A percentile compares a stretch with the other conserved stretches of the same genome.
Conservation (phyloP, 64 coral and sea anemone species). For the Porites australiensis region DNA sequence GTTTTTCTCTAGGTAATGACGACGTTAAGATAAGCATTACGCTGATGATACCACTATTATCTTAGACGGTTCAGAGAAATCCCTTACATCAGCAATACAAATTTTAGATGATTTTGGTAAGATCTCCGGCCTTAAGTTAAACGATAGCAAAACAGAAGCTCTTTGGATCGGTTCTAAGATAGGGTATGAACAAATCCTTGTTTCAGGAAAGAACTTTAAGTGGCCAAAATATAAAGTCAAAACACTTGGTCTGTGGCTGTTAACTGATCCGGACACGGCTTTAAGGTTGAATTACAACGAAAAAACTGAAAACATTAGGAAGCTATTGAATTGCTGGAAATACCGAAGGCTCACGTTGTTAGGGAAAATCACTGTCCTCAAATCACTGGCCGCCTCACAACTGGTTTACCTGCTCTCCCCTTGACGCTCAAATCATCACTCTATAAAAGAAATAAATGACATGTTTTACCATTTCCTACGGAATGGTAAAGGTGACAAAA, state of each 20-base stretch:
- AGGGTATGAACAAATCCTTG: too few relatives aligned
- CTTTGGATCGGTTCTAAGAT: not conserved
- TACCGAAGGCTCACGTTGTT: not conserved
- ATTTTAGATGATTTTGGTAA: too few relatives aligned
- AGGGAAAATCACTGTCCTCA: conserved; percentile 46
- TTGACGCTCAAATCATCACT: not conserved
- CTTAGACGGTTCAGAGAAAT: not conserved
- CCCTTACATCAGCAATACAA: not conserved
- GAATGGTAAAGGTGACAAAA: conserved; percentile 49
- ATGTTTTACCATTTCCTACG: conserved; percentile 42
- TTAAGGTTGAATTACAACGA: too few relatives aligned
- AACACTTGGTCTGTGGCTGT: too few relatives aligned
- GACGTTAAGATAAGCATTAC: too few relatives aligned
- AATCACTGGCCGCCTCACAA: conserved; percentile 31
- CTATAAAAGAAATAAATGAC: not conserved
- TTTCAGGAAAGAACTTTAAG: not conserved
- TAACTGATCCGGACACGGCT: too few relatives aligned
- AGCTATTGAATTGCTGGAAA: not conserved
- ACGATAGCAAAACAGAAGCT: too few relatives aligned
- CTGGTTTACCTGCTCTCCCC: conserved; percentile 34
- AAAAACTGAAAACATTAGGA: not conserved
- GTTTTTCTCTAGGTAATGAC: too few relatives aligned
- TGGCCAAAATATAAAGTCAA: too few relatives aligned
- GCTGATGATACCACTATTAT: too few relatives aligned
- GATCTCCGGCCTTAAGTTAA: too few relatives aligned